phyloP scores from a whole-genome alignment of 2,888 invertebrate genomes.

The Amblyteles armatorius region DNA sequence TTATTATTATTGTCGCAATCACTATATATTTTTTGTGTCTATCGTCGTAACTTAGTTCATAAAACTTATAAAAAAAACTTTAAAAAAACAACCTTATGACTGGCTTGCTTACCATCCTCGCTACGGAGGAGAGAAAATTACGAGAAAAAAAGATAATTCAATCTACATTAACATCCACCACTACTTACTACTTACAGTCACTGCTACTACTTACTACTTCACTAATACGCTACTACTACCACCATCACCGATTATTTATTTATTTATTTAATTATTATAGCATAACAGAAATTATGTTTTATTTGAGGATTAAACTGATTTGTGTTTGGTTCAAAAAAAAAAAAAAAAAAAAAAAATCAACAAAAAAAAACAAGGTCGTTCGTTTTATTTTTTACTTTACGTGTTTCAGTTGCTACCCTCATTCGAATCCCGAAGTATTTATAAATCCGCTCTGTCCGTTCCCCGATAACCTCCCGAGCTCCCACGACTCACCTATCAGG shows the following conservation, averaged over 20 bases:
- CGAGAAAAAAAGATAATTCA: constrained; percentile 46
- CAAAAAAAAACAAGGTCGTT: constrained; percentile 75
- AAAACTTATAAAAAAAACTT: constrained; percentile 55
- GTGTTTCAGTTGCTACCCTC: constrained; percentile 76
- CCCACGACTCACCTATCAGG: neutral
- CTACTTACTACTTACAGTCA: constrained; percentile 72
- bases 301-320: constrained; percentile 85
- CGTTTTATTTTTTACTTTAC: constrained; percentile 78
- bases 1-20: constrained; percentile 69
- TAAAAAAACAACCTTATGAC: constrained; percentile 49
- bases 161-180: constrained; percentile 66
- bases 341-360: neutral
- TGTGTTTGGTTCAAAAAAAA: constrained; percentile 82
- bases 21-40: constrained; percentile 75
- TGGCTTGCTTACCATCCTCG: constrained; percentile 64
- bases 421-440: constrained; percentile 13
- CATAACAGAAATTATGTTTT: constrained; percentile 84
- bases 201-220: constrained; percentile 65
- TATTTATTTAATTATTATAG: constrained; percentile 84
- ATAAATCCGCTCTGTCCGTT: neutral
- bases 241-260: constrained; percentile 82
- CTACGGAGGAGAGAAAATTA: constrained; percentile 39
- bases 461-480: neutral
- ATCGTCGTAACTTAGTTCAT: constrained; percentile 75
- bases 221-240: constrained; percentile 73